phyloP scores from a whole-genome alignment of 1,140 invertebrate genomes.

The Laodelphax striatellus region DNA sequence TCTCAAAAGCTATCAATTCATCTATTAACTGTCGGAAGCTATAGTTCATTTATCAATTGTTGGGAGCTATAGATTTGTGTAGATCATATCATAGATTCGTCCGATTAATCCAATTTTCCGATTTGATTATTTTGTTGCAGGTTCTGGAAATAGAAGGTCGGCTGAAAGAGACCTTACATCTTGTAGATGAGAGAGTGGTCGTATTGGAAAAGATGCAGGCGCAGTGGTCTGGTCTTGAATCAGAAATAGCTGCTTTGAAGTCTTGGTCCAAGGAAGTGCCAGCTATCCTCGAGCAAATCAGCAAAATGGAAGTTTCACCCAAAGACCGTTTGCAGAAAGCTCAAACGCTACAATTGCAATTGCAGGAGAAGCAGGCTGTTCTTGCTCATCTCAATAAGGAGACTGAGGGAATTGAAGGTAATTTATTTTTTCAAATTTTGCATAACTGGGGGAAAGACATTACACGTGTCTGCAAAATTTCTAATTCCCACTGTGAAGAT shows the following conservation, averaged over 20 bases:
- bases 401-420: slow-evolving; percentile 47
- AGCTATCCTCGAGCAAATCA: slow-evolving; percentile 55
- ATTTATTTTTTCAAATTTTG: neutral
- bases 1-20: too few species aligned
- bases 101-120: too few species aligned
- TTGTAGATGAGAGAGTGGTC: slow-evolving; percentile 63
- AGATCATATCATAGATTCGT: too few species aligned
- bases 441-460: slow-evolving; percentile 32
- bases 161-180: slow-evolving; percentile 58
- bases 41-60: too few species aligned
- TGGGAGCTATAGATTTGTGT: neutral
- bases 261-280: slow-evolving; percentile 67
- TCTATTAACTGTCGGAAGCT: too few species aligned
- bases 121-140: slow-evolving; percentile 6
- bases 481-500: too few species aligned
- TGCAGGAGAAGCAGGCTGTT: slow-evolving; percentile 57
- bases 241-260: slow-evolving; percentile 49
- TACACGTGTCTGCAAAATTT: too few species aligned
- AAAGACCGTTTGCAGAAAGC: slow-evolving; percentile 62
- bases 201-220: slow-evolving; percentile 68
- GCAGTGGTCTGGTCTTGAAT: slow-evolving; percentile 70
- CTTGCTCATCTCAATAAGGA: slow-evolving; percentile 64
- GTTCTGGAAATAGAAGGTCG: slow-evolving; percentile 63
- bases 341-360: slow-evolving; percentile 51
- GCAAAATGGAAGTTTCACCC: slow-evolving; percentile 56